Conservation (phyloP, 2,888 invertebrate species). For the Ellobium chinense region DNA sequence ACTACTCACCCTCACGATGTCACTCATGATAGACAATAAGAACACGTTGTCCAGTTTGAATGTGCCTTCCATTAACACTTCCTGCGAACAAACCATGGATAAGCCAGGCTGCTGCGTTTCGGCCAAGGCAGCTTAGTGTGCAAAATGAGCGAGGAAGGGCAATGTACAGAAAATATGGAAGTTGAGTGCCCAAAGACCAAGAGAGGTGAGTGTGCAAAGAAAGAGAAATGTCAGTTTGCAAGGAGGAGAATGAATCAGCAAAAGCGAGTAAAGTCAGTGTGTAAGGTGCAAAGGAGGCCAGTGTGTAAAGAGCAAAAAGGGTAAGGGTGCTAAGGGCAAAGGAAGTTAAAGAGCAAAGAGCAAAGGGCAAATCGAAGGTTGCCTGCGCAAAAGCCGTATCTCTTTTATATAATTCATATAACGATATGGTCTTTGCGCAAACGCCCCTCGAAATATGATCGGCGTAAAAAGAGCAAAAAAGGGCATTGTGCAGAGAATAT, state of each 20-base stretch:
- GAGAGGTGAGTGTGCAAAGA: background rate
- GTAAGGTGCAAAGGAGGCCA: background rate
- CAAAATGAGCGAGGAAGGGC: background rate
- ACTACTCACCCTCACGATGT: conserved; percentile 41
- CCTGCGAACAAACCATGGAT: conserved; percentile 17
- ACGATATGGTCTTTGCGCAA: too few species aligned
- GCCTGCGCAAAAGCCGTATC: too few species aligned
- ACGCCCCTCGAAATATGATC: too few species aligned
- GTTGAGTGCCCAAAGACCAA: background rate
- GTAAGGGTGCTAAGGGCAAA: too few species aligned
- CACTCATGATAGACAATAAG: conserved; percentile 26
- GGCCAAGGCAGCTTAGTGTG: background rate
- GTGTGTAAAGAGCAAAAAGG: background rate
- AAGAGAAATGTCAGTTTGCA: background rate
- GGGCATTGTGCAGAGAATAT: background rate
- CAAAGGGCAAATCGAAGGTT: too few species aligned
- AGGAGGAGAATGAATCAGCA: background rate
- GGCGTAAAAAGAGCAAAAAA: background rate
- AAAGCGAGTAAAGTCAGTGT: background rate
- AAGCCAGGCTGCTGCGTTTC: background rate
- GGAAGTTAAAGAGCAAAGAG: too few species aligned
- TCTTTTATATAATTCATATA: too few species aligned
- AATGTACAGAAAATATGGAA: background rate
- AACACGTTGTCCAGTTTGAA: conserved; percentile 37
- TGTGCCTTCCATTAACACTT: conserved; percentile 35